Conservation (phyloP, 1,140 invertebrate species). For the Drusus annulatus region DNA sequence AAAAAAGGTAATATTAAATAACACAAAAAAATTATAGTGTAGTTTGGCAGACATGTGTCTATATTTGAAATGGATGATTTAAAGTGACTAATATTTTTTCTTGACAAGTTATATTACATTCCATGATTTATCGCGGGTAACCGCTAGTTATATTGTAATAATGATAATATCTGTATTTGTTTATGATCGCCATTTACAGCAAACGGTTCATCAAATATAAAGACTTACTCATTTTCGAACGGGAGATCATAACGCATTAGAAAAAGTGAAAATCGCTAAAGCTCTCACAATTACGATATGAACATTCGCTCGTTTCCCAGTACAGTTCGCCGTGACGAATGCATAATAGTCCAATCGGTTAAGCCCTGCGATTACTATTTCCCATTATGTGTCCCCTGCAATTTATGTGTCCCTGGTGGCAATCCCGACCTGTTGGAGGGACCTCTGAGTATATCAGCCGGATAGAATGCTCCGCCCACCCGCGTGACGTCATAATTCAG, state of each 20-base stretch:
- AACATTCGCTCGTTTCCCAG: not conserved
- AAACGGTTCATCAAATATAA: too few species aligned
- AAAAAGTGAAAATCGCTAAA: not conserved
- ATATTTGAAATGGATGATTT: too few species aligned
- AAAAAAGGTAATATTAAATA: too few species aligned
- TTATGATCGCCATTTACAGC: too few species aligned
- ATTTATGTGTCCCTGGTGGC: slow-evolving; percentile 44
- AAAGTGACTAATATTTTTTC: too few species aligned
- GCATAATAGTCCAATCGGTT: not conserved
- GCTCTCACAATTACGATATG: slow-evolving; percentile 6
- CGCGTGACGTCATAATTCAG: slow-evolving; percentile 50
- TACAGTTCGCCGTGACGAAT: slow-evolving; percentile 33
- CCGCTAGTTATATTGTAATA: too few species aligned
- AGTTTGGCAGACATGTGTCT: too few species aligned
- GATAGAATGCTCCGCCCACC: slow-evolving; percentile 44
- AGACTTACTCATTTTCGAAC: not conserved
- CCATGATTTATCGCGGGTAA: too few species aligned
- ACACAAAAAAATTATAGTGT: too few species aligned
- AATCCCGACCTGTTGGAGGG: slow-evolving; percentile 31
- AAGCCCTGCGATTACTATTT: slow-evolving; percentile 45
- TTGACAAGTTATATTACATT: too few species aligned
- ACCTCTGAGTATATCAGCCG: slow-evolving; percentile 44
- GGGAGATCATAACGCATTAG: not conserved
- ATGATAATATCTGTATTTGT: too few species aligned
- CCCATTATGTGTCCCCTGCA: slow-evolving; percentile 32